Evolutionary conservation across 1,140 invertebrate species (phyloP).

Genomic region (Parapsyche elsis): DNA sequence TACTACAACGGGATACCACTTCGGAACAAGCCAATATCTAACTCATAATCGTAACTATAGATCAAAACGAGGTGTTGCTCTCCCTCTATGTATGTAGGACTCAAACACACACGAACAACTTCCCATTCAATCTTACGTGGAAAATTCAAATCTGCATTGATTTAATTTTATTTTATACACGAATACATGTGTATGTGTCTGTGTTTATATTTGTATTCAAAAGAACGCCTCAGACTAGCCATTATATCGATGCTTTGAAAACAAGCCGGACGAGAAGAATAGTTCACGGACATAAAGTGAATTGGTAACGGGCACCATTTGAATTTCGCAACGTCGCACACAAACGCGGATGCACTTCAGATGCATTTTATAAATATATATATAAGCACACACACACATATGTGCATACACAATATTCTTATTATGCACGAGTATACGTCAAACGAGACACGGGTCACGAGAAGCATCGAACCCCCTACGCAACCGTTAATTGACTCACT

Average conservation of each 20-base stretch:
- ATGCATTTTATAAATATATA: slow-evolving; percentile 32
- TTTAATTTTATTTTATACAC: too few relatives aligned
- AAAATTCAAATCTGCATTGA: too few relatives aligned
- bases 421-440: too few relatives aligned
- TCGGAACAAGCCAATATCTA: not conserved
- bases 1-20: not conserved
- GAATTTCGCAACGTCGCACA: slow-evolving; percentile 44
- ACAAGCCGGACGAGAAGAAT: slow-evolving; percentile 28
- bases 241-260: not conserved
- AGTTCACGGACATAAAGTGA: slow-evolving; percentile 42
- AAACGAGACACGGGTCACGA: not conserved
- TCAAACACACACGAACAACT: too few relatives aligned
- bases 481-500: slow-evolving; percentile 24
- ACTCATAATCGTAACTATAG: slow-evolving; percentile 1
- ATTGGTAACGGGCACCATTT: slow-evolving; percentile 40
- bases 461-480: not conserved
- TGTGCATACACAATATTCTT: not conserved
- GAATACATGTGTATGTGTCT: not conserved
- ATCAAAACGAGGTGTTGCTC: not conserved
- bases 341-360: slow-evolving; percentile 30
- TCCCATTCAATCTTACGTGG: too few relatives aligned
- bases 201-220: slow-evolving; percentile 17
- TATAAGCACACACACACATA: not conserved
- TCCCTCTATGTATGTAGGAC: too few relatives aligned
- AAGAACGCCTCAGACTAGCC: not conserved